Evolutionary conservation across 2,797 vertebrate species (phyloP).

Genomic region (Euthynnus affinis): DNA sequence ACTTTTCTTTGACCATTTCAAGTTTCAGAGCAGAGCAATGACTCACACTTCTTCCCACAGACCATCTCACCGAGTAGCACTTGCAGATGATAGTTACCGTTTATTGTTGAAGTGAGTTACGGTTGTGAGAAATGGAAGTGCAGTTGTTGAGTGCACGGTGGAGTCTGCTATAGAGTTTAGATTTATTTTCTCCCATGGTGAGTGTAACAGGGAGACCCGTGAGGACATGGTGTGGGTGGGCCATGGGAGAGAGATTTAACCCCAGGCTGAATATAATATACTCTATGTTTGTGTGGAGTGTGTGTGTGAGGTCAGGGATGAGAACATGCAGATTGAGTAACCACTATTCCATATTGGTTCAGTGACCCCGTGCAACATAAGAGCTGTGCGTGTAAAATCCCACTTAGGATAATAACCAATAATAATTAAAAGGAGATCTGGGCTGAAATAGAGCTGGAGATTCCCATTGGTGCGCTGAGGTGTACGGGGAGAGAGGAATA

Average conservation of each 20-base stretch:
- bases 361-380: slow-evolving; percentile 59
- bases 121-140: slow-evolving; percentile 15
- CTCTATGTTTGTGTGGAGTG: slow-evolving; percentile 24
- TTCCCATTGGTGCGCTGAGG: slow-evolving; percentile 46
- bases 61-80: too few relatives aligned
- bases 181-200: slow-evolving; percentile 30
- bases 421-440: slow-evolving; percentile 72
- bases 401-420: slow-evolving; percentile 68
- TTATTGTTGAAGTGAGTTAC: slow-evolving; percentile 13
- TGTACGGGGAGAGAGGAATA: slow-evolving; percentile 7
- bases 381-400: slow-evolving; percentile 66
- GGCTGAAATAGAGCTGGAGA: slow-evolving; percentile 54
- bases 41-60: neutral
- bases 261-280: slow-evolving; percentile 22
- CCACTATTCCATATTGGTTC: slow-evolving; percentile 35
- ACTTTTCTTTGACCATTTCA: neutral
- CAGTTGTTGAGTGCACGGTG: neutral
- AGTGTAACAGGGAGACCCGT: slow-evolving; percentile 18
- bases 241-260: slow-evolving; percentile 14
- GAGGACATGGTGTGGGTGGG: slow-evolving; percentile 44
- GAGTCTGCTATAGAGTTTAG: slow-evolving; percentile 28
- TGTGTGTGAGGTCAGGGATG: slow-evolving; percentile 47
- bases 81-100: neutral
- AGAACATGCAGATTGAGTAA: slow-evolving; percentile 59
- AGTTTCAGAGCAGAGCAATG: neutral